phyloP scores from a whole-genome alignment of 2,888 invertebrate species.

The Apotomis turbidana region DNA sequence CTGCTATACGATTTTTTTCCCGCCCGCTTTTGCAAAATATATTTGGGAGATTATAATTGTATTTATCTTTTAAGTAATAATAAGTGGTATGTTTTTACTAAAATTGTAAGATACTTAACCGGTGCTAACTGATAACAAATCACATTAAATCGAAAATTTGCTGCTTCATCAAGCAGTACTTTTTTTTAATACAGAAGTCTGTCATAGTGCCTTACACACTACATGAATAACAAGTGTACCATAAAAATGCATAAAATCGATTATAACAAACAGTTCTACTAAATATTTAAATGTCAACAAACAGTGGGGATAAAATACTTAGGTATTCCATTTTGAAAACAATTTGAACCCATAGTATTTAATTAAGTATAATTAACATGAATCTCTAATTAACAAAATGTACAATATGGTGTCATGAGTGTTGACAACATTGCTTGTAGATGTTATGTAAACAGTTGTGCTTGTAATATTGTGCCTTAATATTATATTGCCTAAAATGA shows the following conservation, averaged over 20 bases:
- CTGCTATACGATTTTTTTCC: no score
- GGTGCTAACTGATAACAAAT: background rate
- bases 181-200: no score
- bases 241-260: no score
- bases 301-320: no score
- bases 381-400: constrained; percentile 31
- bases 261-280: no score
- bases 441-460: constrained; percentile 26
- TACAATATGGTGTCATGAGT: constrained; percentile 5
- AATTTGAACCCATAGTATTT: background rate
- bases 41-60: constrained; percentile 43
- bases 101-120: background rate
- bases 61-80: constrained; percentile 31
- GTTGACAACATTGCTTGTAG: constrained; percentile 36
- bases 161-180: no score
- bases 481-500: constrained; percentile 37
- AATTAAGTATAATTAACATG: constrained; percentile 21
- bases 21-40: background rate
- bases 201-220: no score
- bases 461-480: constrained; percentile 37
- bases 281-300: no score
- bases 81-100: background rate
- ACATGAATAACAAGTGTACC: no score
- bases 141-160: background rate
- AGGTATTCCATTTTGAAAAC: background rate